Conservation (phyloP, 1,140 invertebrate species). For the Adelges cooleyi region DNA sequence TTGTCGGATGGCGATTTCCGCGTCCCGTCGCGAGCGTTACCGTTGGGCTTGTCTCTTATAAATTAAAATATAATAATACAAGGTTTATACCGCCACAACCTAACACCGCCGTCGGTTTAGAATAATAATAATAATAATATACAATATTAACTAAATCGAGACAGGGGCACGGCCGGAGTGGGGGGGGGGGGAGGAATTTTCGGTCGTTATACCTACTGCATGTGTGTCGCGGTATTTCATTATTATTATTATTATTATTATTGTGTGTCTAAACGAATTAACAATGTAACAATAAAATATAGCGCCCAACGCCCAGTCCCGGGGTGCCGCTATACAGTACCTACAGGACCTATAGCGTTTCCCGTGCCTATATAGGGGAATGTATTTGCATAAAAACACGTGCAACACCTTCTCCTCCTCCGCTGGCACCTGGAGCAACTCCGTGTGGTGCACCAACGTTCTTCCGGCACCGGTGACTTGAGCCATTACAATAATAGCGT, state of each 20-base stretch:
- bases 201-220: background rate
- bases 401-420: background rate
- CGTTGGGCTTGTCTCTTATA: background rate
- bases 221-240: too few species aligned
- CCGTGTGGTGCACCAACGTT: background rate
- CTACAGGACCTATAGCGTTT: too few species aligned
- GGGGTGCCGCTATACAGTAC: background rate
- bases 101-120: too few species aligned
- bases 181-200: background rate
- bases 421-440: background rate
- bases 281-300: constrained; percentile 10
- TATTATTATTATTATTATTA: too few species aligned
- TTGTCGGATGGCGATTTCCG: constrained; percentile 16
- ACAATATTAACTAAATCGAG: too few species aligned
- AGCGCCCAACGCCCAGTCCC: background rate
- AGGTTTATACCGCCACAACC: too few species aligned
- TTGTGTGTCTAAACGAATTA: constrained; percentile 26
- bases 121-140: too few species aligned
- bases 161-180: too few species aligned
- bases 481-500: too few species aligned
- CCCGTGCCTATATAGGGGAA: background rate
- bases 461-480: background rate
- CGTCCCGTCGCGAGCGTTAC: background rate
- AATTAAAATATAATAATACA: too few species aligned
- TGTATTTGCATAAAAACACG: background rate